A percentile compares a stretch with the other conserved stretches of the same genome.
Conservation (phyloP, 2,888 invertebrate species). For the Cacoxenus indagator region DNA sequence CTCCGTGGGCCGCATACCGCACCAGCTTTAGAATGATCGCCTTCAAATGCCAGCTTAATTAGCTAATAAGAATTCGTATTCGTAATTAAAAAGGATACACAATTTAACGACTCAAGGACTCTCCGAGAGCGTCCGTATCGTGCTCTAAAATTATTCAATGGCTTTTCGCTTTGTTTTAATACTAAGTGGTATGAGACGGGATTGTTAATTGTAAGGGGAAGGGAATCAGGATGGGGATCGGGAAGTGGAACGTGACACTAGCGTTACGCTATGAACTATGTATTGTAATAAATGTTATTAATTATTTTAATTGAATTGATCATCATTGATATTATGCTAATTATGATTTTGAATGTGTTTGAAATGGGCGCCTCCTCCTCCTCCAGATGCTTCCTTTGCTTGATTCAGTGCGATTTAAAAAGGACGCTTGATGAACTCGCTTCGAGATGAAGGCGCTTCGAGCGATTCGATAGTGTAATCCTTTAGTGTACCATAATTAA, state of each 20-base stretch:
- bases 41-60: slow-evolving; percentile 46
- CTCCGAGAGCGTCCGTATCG: neutral
- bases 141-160: slow-evolving; percentile 24
- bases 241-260: neutral
- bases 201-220: slow-evolving; percentile 14
- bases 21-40: no score
- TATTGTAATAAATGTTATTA: neutral
- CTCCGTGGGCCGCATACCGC: no score
- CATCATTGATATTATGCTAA: neutral
- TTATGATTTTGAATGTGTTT: neutral
- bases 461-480: neutral
- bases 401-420: slow-evolving; percentile 2
- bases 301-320: slow-evolving; percentile 9
- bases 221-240: neutral
- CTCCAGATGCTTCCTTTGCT: neutral
- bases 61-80: slow-evolving; percentile 29
- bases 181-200: slow-evolving; percentile 17
- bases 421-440: neutral
- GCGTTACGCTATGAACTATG: neutral
- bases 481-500: neutral
- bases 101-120: neutral
- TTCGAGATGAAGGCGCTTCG: neutral
- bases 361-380: neutral
- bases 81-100: slow-evolving; percentile 55
- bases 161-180: slow-evolving; percentile 9